phyloP scores from a whole-genome alignment of 2,113 vertebrate genomes.

The Himantopus leucocephalus region DNA sequence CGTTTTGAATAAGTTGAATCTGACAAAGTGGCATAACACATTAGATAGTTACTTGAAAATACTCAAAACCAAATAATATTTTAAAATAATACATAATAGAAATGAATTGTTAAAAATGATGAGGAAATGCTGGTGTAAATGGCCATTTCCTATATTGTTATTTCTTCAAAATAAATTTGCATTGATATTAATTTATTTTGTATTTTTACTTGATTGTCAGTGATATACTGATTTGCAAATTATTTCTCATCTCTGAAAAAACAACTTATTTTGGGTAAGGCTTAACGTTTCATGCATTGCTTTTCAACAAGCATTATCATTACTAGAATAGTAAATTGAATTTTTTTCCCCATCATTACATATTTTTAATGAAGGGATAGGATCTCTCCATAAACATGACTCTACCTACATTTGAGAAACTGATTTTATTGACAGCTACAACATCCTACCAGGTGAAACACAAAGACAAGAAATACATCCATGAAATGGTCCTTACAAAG shows the following conservation, averaged over 20 bases:
- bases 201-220: neutral
- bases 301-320: neutral
- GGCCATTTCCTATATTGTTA: neutral
- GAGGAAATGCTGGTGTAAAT: neutral
- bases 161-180: slow-evolving; percentile 2
- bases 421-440: neutral
- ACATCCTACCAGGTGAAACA: neutral
- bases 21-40: neutral
- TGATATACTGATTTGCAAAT: neutral
- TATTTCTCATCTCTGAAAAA: slow-evolving; percentile 9
- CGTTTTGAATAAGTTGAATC: neutral
- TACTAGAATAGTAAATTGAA: neutral
- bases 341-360: neutral
- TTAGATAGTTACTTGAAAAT: neutral
- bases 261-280: neutral
- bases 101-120: neutral
- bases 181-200: slow-evolving; percentile 13
- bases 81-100: neutral
- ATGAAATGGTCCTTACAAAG: neutral
- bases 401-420: neutral
- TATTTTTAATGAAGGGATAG: neutral
- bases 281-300: neutral
- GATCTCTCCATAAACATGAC: neutral
- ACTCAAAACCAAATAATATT: neutral
- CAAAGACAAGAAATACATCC: neutral